Percentiles rank a stretch among this genome's conserved stretches.
phyloP scores from a whole-genome alignment of 2,113 vertebrate genomes.

The Ardeotis arabs region DNA sequence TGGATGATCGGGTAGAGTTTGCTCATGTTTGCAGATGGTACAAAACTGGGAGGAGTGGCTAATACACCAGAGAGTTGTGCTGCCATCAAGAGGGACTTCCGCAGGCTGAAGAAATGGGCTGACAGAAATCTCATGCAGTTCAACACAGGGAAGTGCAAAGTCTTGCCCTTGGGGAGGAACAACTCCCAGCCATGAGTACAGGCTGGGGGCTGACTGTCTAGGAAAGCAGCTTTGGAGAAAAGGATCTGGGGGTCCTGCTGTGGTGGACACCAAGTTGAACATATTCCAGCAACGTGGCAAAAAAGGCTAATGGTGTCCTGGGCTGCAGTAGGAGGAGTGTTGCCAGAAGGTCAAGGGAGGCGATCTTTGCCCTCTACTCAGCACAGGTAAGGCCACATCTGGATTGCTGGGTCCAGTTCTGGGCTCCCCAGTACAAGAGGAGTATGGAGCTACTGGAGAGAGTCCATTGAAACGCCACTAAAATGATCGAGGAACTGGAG shows the following conservation, averaged over 20 bases:
- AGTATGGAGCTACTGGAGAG: not conserved
- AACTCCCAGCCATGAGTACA: not conserved
- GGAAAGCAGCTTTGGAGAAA: not conserved
- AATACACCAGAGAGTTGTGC: accelerated
- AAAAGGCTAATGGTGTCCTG: not conserved
- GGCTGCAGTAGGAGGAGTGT: not conserved
- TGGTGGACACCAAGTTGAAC: not conserved
- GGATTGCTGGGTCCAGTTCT: not conserved
- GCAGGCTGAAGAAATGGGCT: not conserved
- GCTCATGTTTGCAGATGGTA: not conserved
- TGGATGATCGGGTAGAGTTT: no score
- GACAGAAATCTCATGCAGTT: not conserved
- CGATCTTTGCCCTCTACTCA: not conserved
- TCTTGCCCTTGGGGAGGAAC: not conserved
- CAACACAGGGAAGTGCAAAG: not conserved
- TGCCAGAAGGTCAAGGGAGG: not conserved
- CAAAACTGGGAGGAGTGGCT: not conserved
- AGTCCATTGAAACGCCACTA: not conserved
- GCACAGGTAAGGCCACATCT: not conserved
- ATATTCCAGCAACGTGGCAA: not conserved
- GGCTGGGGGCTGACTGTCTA: not conserved
- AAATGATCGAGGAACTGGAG: not conserved
- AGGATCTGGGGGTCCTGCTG: not conserved
- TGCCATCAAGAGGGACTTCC: not conserved
- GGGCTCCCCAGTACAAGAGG: not conserved